Conservation (phyloP, 2,888 invertebrate species). For the Perdita meconis region DNA sequence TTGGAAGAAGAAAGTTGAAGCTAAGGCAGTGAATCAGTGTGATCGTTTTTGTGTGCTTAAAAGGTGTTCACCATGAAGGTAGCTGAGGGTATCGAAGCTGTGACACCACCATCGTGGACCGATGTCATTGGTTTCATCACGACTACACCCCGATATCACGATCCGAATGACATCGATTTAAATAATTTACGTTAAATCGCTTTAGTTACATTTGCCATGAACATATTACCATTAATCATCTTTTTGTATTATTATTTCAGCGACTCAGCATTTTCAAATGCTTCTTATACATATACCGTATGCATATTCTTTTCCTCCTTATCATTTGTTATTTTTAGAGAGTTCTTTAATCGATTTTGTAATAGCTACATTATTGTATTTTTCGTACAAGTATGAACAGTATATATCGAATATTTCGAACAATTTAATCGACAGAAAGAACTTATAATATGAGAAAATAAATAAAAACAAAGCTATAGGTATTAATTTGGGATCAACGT, state of each 20-base stretch:
- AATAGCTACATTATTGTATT: neutral
- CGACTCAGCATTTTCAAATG: neutral
- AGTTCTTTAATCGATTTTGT: neutral
- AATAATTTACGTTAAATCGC: slow-evolving; percentile 71
- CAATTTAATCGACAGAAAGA: slow-evolving; percentile 16
- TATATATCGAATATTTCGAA: neutral
- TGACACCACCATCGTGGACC: slow-evolving; percentile 67
- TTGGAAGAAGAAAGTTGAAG: slow-evolving; percentile 43
- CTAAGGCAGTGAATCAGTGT: slow-evolving; percentile 57
- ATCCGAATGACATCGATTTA: slow-evolving; percentile 70
- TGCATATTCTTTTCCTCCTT: neutral
- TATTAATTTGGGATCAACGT: slow-evolving; percentile 49
- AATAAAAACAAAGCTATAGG: slow-evolving; percentile 34
- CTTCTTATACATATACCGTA: neutral
- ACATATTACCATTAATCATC: slow-evolving; percentile 25
- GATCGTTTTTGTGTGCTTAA: slow-evolving; percentile 68
- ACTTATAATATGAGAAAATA: slow-evolving; percentile 23
- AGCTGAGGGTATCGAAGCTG: slow-evolving; percentile 61
- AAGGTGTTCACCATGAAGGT: slow-evolving; percentile 70
- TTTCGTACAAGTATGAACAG: neutral
- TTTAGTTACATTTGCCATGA: slow-evolving; percentile 3
- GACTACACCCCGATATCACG: slow-evolving; percentile 66
- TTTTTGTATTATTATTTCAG: slow-evolving; percentile 32
- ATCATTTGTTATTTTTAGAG: neutral
- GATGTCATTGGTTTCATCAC: slow-evolving; percentile 63